Evolutionary conservation across 2,888 invertebrate species (phyloP).

Genomic region (Drosophila robusta): DNA sequence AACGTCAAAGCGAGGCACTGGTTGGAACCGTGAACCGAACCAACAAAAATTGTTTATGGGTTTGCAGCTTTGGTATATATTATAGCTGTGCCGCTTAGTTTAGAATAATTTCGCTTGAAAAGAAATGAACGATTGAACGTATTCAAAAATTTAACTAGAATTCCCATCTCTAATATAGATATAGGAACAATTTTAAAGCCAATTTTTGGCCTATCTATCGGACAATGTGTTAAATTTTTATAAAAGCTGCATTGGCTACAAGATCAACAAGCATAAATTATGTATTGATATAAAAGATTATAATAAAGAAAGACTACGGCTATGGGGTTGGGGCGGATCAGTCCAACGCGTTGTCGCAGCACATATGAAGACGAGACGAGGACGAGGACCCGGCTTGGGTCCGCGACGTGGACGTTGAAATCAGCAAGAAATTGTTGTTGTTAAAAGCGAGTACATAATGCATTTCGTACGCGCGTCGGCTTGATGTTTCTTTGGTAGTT

Average conservation of each 20-base stretch:
- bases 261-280: conserved; percentile 9
- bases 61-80: no score
- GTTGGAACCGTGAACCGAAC: no score
- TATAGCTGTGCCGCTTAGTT: no score
- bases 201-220: conserved; percentile 2
- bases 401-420: conserved; percentile 37
- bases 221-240: conserved; percentile 1
- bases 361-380: conserved; percentile 31
- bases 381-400: conserved; percentile 38
- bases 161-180: neutral
- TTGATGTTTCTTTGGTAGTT: conserved; percentile 48
- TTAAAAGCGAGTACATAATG: conserved; percentile 54
- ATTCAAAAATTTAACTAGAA: no score
- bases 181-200: neutral
- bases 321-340: conserved; percentile 18
- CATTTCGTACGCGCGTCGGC: conserved; percentile 44
- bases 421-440: conserved; percentile 42
- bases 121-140: neutral
- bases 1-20: no score
- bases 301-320: conserved; percentile 17
- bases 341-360: conserved; percentile 45
- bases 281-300: conserved; percentile 25
- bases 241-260: neutral
- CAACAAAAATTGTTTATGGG: no score
- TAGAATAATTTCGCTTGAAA: neutral